Base-by-base conservation (phyloP, 2,113 vertebrate species). In the Polypterus senegalus region DNA sequence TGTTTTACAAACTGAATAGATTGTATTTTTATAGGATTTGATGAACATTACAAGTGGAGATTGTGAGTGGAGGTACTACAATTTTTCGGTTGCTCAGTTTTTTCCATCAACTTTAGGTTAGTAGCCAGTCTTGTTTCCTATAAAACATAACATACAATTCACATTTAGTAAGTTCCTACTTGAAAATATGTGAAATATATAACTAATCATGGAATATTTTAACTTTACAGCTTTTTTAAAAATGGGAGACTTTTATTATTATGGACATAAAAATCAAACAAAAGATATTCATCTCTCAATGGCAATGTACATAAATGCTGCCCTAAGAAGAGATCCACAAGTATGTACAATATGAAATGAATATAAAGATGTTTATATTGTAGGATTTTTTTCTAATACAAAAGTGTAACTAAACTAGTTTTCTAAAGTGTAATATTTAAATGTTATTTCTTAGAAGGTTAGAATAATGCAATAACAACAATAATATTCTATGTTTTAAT, bases 191-290 rank as follows among this genome's bases (percentile, higher is more conserved):
- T 59, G 71, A 62, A 49, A 6, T 5, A 8, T 45, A 45, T 9
- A 57, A 47, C 49, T 9, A 47, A 9, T 9, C 45, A 9, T 52
- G 8, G 44, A 8, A 46, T 48, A 66, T 48, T 0, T 65, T 67
- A 64, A 43, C 70, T 68, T 62, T 62, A 51, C 73, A 97, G 94
- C 88, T 11, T 88, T 94, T 71, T 75, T 97, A 79, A 94, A 89
- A 77, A 92, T 97, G 86, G 94, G 94, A 0, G 95, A 98, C 73
- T 86, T 88, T 73, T 92, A 91, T 76, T 88, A 86, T 64, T 86
- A 88, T 1, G 85, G 87, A 49, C 78, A 80, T 69, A 75, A 78
- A 65, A 81, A 81, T 64, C 77, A 80, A 47, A 74, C 81, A 3
- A 80, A 73, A 74, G 79, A 87, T 56, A 70, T 83, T 1, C 76